A percentile compares a stretch with the other conserved stretches of the same genome.
Conservation (phyloP, 1,140 invertebrate species). For the Proales similis region DNA sequence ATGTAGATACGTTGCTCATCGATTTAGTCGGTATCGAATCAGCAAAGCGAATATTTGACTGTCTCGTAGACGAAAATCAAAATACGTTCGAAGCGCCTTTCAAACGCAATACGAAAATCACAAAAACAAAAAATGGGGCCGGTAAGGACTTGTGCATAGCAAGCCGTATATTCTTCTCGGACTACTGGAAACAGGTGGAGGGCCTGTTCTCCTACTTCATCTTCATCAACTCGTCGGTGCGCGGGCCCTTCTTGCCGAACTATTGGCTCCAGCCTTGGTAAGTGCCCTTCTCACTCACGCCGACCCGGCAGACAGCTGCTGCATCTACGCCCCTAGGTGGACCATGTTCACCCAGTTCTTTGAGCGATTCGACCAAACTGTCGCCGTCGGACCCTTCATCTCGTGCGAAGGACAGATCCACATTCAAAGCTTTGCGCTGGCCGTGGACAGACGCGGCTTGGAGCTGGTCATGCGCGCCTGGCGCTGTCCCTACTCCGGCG, state of each 20-base stretch:
- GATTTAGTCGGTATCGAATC: neutral
- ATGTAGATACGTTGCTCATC: neutral
- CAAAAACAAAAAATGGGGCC: neutral
- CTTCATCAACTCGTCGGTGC: neutral
- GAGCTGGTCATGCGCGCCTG: neutral
- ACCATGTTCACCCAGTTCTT: neutral
- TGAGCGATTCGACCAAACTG: neutral
- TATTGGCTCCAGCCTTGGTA: neutral
- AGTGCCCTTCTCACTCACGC: neutral
- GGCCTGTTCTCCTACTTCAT: neutral
- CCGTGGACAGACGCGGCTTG: neutral
- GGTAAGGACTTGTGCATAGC: neutral
- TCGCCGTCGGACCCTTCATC: neutral
- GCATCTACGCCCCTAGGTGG: neutral
- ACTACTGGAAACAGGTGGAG: neutral
- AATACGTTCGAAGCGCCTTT: neutral
- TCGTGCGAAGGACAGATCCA: neutral
- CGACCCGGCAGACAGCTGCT: neutral
- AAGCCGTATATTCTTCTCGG: neutral
- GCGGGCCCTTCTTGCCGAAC: neutral
- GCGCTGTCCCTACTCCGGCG: neutral
- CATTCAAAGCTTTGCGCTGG: neutral
- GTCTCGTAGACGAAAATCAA: neutral
- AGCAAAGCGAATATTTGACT: neutral
- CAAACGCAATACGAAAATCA: neutral